A percentile compares a stretch with the other conserved stretches of the same genome.
phyloP scores from a whole-genome alignment of 1,140 invertebrate species.

The Scaptomyza pallida region DNA sequence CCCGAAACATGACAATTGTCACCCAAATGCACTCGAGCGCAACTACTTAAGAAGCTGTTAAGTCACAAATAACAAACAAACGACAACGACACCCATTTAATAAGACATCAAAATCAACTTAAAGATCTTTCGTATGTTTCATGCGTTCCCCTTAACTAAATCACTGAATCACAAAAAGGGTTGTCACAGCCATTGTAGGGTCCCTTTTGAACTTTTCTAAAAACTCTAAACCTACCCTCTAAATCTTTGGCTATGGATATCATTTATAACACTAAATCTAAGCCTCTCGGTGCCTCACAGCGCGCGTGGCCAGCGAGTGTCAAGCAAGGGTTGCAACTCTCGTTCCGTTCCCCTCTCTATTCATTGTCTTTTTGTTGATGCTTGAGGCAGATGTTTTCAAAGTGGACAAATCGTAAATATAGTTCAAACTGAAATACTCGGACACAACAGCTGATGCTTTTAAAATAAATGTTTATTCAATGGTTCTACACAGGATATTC shows the following conservation, averaged over 20 bases:
- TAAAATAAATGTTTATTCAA: slow-evolving; percentile 27
- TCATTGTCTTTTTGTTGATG: neutral
- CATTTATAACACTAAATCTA: slow-evolving; percentile 7
- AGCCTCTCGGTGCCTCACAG: slow-evolving; percentile 18
- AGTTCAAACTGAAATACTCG: slow-evolving; percentile 29
- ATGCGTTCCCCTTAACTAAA: slow-evolving; percentile 27
- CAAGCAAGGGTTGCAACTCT: slow-evolving; percentile 64
- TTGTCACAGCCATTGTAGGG: slow-evolving; percentile 65
- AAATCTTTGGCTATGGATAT: too few species aligned
- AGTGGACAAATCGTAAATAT: slow-evolving; percentile 83
- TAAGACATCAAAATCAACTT: slow-evolving; percentile 78
- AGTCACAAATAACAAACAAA: slow-evolving; percentile 24
- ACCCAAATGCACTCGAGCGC: slow-evolving; percentile 38
- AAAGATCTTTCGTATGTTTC: slow-evolving; percentile 18
- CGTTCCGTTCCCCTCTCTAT: slow-evolving; percentile 7
- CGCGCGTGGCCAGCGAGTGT: slow-evolving; percentile 63
- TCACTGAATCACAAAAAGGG: slow-evolving; percentile 56
- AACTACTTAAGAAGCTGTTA: slow-evolving; percentile 75
- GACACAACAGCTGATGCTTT: slow-evolving; percentile 76
- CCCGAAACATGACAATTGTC: slow-evolving; percentile 51
- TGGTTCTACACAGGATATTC: too few species aligned
- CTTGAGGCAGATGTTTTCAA: slow-evolving; percentile 60
- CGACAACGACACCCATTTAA: slow-evolving; percentile 62
- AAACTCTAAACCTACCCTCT: too few species aligned
- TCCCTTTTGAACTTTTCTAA: too few species aligned